Percentiles rank a stretch among this genome's conserved stretches.
Evolutionary conservation across 2,113 vertebrate species (phyloP).

Genomic region (Otis tarda): DNA sequence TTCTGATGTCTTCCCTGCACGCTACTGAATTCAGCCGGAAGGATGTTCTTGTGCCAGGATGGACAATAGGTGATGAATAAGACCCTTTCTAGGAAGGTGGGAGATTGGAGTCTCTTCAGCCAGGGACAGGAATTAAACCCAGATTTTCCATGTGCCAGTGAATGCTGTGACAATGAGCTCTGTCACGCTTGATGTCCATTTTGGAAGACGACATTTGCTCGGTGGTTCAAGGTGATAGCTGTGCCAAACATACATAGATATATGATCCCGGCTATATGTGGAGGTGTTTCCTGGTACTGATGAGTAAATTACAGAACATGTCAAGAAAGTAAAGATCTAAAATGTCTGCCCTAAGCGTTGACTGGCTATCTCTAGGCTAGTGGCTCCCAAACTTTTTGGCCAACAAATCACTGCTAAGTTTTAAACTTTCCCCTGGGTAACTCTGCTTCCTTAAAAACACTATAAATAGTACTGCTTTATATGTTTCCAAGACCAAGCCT

Average conservation of each 20-base stretch:
- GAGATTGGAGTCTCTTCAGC: not conserved
- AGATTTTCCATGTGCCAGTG: not conserved
- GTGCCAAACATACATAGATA: not conserved
- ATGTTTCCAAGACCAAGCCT: not conserved
- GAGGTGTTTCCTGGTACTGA: not conserved
- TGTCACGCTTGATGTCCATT: accelerated
- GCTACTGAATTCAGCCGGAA: accelerated
- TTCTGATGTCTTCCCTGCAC: not conserved
- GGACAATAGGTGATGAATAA: not conserved
- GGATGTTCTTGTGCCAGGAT: not conserved
- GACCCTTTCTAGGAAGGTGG: not conserved
- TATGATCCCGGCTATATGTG: not conserved
- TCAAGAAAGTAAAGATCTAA: not conserved
- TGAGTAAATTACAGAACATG: not conserved
- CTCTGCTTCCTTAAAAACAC: not conserved
- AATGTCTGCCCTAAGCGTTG: not conserved
- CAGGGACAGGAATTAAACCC: not conserved
- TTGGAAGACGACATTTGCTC: not conserved
- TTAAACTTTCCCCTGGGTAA: not conserved
- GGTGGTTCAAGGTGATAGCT: not conserved
- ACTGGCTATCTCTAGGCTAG: not conserved
- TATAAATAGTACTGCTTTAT: not conserved
- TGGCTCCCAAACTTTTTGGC: not conserved
- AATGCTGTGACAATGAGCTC: not conserved
- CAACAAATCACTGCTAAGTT: not conserved